These are phyloP conservation scores for Acromyrmex echinatior DNA, from an alignment of 1,140 invertebrate genomes.

Conservation along the genomic window DNA sequence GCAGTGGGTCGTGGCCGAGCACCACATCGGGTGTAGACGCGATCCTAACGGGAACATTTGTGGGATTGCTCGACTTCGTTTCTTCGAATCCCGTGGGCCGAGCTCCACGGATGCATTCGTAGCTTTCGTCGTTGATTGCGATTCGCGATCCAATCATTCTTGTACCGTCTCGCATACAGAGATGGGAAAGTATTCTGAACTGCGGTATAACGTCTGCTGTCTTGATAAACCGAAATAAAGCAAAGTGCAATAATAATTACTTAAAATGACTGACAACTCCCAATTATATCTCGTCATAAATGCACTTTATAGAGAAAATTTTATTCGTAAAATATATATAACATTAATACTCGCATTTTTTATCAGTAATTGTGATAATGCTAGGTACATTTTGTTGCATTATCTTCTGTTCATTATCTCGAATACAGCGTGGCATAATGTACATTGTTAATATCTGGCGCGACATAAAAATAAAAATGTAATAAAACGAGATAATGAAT, in stretches of 20 bases:
- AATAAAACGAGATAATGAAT: not conserved
- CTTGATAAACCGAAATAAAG: slow-evolving; percentile 5
- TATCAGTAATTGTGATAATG: not conserved
- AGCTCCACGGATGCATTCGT: slow-evolving; percentile 32
- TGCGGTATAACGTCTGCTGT: not conserved
- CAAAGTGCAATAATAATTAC: not conserved
- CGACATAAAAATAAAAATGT: not conserved
- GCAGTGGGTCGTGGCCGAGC: slow-evolving; percentile 59
- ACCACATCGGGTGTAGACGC: slow-evolving; percentile 33
- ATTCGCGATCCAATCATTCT: slow-evolving; percentile 70
- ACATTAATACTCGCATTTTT: not conserved
- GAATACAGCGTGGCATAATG: slow-evolving; percentile 49
- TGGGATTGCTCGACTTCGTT: slow-evolving; percentile 72
- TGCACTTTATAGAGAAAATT: not conserved
- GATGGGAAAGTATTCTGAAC: not conserved
- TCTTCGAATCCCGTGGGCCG: slow-evolving; percentile 61
- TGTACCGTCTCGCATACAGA: slow-evolving; percentile 47
- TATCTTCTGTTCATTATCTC: slow-evolving; percentile 53
- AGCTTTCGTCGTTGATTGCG: slow-evolving; percentile 62
- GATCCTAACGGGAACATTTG: slow-evolving; percentile 70
- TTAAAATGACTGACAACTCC: not conserved
- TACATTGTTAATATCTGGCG: slow-evolving; percentile 64
- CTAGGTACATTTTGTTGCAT: not conserved
- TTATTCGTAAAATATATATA: not conserved
- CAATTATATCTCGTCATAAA: not conserved